Conservation (phyloP, 1,140 invertebrate genomes). For the Brachionus rubens region DNA sequence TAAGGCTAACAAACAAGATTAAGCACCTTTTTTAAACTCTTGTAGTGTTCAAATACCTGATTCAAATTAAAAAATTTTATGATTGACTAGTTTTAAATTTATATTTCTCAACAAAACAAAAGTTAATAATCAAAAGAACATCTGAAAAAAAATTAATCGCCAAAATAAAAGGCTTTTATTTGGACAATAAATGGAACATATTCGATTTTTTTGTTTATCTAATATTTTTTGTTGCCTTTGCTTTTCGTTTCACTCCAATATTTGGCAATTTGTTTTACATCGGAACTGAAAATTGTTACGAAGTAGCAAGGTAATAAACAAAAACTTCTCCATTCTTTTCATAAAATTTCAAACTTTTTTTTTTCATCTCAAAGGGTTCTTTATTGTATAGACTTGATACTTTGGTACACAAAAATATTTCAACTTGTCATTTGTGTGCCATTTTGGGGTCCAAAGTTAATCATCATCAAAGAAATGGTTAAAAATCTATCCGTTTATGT, state of each 20-base stretch:
- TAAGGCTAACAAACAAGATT: too few species aligned
- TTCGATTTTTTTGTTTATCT: slow-evolving; percentile 43
- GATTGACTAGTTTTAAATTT: background rate
- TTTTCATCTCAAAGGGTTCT: slow-evolving; percentile 1
- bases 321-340: background rate
- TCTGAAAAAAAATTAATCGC: background rate
- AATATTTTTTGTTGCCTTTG: slow-evolving; percentile 39
- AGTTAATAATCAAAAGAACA: slow-evolving; percentile 32
- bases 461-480: slow-evolving; percentile 44
- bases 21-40: too few species aligned
- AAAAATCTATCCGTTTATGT: slow-evolving; percentile 41
- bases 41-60: too few species aligned
- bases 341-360: background rate
- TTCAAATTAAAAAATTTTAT: too few species aligned
- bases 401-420: slow-evolving; percentile 43
- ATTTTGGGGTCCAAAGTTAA: slow-evolving; percentile 42
- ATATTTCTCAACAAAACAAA: too few species aligned
- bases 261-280: slow-evolving; percentile 33
- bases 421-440: slow-evolving; percentile 34
- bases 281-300: slow-evolving; percentile 15
- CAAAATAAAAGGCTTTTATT: slow-evolving; percentile 9
- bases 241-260: slow-evolving; percentile 31
- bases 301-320: slow-evolving; percentile 3
- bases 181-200: slow-evolving; percentile 44
- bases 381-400: slow-evolving; percentile 38